Conservation (phyloP, 2,113 vertebrate species). For the Stercorarius parasiticus region DNA sequence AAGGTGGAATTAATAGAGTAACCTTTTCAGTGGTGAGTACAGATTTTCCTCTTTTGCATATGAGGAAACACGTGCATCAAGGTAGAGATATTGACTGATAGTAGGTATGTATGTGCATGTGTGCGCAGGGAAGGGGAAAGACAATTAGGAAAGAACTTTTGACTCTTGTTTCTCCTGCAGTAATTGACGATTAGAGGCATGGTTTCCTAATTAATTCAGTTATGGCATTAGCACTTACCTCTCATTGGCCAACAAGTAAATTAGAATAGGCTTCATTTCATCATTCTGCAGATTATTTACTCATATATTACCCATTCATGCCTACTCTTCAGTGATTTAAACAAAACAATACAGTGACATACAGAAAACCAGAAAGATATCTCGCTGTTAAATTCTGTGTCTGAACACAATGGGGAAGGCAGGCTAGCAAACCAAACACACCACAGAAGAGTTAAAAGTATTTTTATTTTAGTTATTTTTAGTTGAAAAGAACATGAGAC, state of each 20-base stretch:
- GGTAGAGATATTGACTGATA: background rate
- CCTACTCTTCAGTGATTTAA: background rate
- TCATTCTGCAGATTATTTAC: background rate
- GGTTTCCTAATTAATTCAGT: background rate
- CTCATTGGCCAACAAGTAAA: background rate
- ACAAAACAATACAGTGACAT: background rate
- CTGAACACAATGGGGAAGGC: background rate
- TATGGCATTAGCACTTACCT: background rate
- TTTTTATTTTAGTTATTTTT: background rate
- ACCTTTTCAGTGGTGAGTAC: background rate
- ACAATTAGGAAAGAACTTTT: background rate
- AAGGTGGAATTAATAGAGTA: background rate
- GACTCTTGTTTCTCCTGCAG: background rate
- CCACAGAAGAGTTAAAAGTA: background rate
- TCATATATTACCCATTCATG: background rate
- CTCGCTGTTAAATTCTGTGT: background rate
- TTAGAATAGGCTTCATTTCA: background rate
- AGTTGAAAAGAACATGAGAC: background rate
- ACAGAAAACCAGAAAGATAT: background rate
- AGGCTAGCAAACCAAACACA: background rate
- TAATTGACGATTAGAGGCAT: background rate
- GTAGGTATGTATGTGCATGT: accelerated
- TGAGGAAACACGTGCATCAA: background rate
- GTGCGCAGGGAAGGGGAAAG: background rate
- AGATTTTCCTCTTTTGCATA: background rate